These are phyloP conservation scores for Chrysemys picta DNA, from an alignment of 2,113 vertebrate genomes.

Conservation along the genomic window DNA sequence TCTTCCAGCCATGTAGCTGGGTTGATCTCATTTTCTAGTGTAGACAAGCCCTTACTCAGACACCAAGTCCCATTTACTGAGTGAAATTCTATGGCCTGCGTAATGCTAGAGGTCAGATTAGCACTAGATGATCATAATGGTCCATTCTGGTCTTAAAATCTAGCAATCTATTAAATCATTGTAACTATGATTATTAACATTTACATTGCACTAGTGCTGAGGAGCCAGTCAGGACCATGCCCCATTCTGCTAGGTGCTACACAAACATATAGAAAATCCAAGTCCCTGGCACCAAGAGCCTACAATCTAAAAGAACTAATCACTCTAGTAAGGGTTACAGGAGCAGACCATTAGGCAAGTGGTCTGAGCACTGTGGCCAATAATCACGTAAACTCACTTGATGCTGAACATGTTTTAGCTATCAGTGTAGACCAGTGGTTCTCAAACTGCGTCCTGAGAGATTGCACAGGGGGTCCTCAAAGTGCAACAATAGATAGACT, in stretches of 20 bases:
- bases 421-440: not conserved
- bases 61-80: not conserved
- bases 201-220: too few species aligned
- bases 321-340: slow-evolving; percentile 39
- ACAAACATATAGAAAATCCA: not conserved
- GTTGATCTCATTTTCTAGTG: not conserved
- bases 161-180: not conserved
- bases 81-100: not conserved
- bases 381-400: slow-evolving; percentile 49
- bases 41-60: not conserved
- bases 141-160: not conserved
- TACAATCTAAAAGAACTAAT: slow-evolving; percentile 20
- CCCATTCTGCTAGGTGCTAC: slow-evolving; percentile 1
- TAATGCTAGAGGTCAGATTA: not conserved
- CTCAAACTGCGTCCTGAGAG: not conserved
- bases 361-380: slow-evolving; percentile 38
- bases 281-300: slow-evolving; percentile 22
- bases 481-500: too few species aligned
- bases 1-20: too few species aligned
- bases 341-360: slow-evolving; percentile 37
- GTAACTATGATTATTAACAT: not conserved
- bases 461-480: too few species aligned
- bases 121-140: not conserved
- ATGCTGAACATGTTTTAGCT: not conserved
- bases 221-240: not conserved